These are phyloP conservation scores for Lipotes vexillifer DNA, from an alignment of 2,113 vertebrate species.

Conservation along the genomic window DNA sequence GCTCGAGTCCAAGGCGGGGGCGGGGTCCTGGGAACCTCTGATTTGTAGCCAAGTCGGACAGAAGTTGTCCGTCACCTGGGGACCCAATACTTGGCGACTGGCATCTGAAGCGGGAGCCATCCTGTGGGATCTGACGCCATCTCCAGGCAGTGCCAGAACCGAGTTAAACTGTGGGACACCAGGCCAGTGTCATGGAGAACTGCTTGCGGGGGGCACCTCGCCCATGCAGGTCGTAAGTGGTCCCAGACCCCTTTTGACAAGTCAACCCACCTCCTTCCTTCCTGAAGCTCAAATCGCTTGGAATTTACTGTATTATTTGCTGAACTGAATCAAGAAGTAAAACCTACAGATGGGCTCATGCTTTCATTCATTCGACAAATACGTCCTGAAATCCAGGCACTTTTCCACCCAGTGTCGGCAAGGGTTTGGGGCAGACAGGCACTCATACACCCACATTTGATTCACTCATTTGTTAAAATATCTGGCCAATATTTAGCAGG, in stretches of 20 bases:
- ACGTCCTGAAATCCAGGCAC: not conserved
- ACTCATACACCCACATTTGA: not conserved
- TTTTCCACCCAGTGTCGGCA: not conserved
- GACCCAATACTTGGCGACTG: not conserved
- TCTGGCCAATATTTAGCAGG: not conserved
- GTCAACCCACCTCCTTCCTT: not conserved
- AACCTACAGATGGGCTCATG: not conserved
- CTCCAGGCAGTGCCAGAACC: not conserved
- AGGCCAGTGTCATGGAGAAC: not conserved
- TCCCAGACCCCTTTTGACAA: not conserved
- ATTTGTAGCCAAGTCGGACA: not conserved
- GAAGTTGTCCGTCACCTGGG: not conserved
- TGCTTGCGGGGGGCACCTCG: not conserved
- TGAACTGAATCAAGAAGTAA: not conserved
- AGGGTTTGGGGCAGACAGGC: not conserved
- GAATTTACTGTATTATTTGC: not conserved
- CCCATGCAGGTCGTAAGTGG: not conserved
- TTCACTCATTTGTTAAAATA: not conserved
- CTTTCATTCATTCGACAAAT: not conserved
- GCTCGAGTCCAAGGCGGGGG: not conserved
- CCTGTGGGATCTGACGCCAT: not conserved
- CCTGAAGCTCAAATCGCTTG: not conserved
- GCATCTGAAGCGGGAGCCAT: not conserved
- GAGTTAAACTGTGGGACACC: not conserved
- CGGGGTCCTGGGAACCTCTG: not conserved